A percentile compares a stretch with the other conserved stretches of the same genome.
Conservation (phyloP, 2,888 invertebrate genomes). For the Luperina nickerlii region DNA sequence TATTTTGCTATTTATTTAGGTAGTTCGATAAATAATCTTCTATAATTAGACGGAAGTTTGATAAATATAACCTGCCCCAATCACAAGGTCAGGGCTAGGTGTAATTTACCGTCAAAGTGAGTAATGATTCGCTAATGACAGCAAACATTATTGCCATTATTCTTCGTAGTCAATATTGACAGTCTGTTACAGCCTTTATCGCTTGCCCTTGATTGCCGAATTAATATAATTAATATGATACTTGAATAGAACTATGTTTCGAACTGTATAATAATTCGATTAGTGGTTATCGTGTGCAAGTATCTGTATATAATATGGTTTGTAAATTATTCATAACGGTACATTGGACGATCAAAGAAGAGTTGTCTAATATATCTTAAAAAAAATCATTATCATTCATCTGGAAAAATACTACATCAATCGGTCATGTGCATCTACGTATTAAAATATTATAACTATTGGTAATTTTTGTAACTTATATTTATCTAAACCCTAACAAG, state of each 20-base stretch:
- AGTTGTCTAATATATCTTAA: too few relatives aligned
- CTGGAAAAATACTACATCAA: neutral
- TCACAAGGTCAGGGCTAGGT: constrained; percentile 30
- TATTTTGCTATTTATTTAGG: neutral
- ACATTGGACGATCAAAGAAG: neutral
- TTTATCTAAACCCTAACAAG: constrained; percentile 1
- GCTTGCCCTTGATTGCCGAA: constrained; percentile 37
- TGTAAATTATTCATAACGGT: constrained; percentile 9
- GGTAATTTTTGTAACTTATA: constrained; percentile 4
- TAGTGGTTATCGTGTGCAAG: neutral
- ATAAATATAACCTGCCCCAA: constrained; percentile 20
- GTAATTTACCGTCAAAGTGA: constrained; percentile 55
- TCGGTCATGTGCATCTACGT: neutral
- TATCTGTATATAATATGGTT: neutral
- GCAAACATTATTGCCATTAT: constrained; percentile 51
- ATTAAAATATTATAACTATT: neutral
- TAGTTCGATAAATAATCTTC: constrained; percentile 7
- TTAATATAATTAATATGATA: constrained; percentile 55
- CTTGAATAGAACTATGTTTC: constrained; percentile 31
- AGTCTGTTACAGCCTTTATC: constrained; percentile 47
- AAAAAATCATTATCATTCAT: neutral
- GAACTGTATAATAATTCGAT: constrained; percentile 27
- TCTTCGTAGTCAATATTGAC: constrained; percentile 55
- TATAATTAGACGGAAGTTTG: constrained; percentile 12
- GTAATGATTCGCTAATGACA: constrained; percentile 61